phyloP scores from a whole-genome alignment of 2,888 invertebrate species.

The Alloplasta piceator region DNA sequence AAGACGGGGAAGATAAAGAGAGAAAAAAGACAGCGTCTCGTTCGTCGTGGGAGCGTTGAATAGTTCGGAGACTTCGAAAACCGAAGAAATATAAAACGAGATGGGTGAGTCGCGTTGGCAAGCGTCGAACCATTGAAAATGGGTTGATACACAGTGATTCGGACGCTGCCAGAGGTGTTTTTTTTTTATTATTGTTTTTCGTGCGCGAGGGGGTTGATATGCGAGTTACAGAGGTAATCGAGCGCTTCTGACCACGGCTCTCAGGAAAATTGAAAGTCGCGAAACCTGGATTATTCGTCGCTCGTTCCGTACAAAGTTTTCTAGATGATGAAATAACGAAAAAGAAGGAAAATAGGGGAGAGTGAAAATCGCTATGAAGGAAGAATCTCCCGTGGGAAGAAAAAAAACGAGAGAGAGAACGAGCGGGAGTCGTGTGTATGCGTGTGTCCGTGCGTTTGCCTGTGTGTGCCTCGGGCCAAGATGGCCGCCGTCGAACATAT shows the following conservation, averaged over 20 bases:
- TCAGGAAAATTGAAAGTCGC: not conserved
- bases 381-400: not conserved
- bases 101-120: not conserved
- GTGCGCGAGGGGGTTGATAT: constrained; percentile 41
- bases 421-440: constrained; percentile 18
- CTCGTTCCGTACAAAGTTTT: not conserved
- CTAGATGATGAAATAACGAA: not conserved
- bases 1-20: constrained; percentile 18
- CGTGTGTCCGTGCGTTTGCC: constrained; percentile 29
- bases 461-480: constrained; percentile 71
- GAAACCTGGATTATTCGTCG: not conserved
- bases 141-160: constrained; percentile 41
- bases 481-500: constrained; percentile 82
- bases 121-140: constrained; percentile 28
- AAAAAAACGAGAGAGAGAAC: not conserved
- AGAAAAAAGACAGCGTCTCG: constrained; percentile 33
- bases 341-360: not conserved
- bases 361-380: too few species aligned
- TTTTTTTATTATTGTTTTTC: not conserved
- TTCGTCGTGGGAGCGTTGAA: constrained; percentile 19
- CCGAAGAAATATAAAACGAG: constrained; percentile 32
- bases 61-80: constrained; percentile 6
- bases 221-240: constrained; percentile 40
- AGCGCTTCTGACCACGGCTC: constrained; percentile 47
- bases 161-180: constrained; percentile 37